Evolutionary conservation across 2,888 invertebrate genomes (phyloP).

Genomic region (Brachypalpus laphriformis): DNA sequence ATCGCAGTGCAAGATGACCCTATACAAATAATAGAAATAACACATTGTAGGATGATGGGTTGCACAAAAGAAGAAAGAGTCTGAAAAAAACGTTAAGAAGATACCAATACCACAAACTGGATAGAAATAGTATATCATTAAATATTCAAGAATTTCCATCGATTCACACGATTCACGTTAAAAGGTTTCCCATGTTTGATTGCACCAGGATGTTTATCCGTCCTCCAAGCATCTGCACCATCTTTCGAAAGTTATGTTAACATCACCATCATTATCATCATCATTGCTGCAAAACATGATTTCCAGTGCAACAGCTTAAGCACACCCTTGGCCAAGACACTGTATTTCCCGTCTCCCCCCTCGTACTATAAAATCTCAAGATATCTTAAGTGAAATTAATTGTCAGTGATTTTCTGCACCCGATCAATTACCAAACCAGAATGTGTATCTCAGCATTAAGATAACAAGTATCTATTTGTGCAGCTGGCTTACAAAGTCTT

Average conservation of each 20-base stretch:
- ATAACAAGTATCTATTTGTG: slow-evolving; percentile 65
- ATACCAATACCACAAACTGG: too few species aligned
- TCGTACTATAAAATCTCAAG: slow-evolving; percentile 12
- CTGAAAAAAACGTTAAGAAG: too few species aligned
- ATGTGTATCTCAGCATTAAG: slow-evolving; percentile 64
- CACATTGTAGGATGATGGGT: too few species aligned
- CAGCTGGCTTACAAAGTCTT: slow-evolving; percentile 48
- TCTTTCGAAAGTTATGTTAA: slow-evolving; percentile 63
- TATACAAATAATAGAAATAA: too few species aligned
- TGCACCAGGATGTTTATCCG: neutral
- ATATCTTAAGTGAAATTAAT: slow-evolving; percentile 72
- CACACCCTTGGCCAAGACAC: slow-evolving; percentile 29
- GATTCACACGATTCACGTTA: slow-evolving; percentile 19
- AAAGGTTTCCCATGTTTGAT: slow-evolving; percentile 55
- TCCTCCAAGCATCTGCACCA: slow-evolving; percentile 11
- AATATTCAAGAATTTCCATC: neutral
- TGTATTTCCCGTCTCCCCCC: neutral
- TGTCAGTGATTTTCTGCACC: slow-evolving; percentile 72
- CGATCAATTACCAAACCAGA: slow-evolving; percentile 72
- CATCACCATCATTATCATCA: slow-evolving; percentile 60
- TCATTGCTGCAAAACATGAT: slow-evolving; percentile 45
- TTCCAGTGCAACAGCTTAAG: slow-evolving; percentile 40
- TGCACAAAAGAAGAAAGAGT: too few species aligned
- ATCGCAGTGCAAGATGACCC: too few species aligned
- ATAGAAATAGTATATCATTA: neutral